These are phyloP conservation scores for Onchidella celtica DNA, from an alignment of 2,888 invertebrate species.

Conservation along the genomic window DNA sequence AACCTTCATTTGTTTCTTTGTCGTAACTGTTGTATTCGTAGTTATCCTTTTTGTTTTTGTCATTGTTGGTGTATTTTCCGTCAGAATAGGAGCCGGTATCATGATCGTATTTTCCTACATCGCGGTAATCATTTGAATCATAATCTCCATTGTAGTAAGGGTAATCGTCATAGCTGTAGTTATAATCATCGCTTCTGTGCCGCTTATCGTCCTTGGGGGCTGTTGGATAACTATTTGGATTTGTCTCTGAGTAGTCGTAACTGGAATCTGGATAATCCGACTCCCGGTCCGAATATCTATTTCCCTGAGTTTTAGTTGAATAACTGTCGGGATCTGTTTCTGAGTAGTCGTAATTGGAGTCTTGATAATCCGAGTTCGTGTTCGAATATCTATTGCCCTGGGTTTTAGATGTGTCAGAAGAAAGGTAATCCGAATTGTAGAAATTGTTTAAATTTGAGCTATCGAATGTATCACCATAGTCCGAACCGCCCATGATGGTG, in stretches of 20 bases:
- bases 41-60: neutral
- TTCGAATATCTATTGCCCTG: neutral
- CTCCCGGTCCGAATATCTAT: no score
- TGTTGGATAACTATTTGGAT: neutral
- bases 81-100: no score
- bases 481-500: slow-evolving; percentile 10
- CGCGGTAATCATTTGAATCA: no score
- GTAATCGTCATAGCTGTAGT: neutral
- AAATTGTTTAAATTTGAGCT: slow-evolving; percentile 19
- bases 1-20: neutral
- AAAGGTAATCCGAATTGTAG: slow-evolving; percentile 5
- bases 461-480: slow-evolving; percentile 40
- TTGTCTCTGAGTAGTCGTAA: neutral
- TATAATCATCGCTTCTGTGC: neutral
- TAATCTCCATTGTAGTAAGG: neutral
- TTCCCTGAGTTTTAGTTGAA: no score
- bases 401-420: neutral
- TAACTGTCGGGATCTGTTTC: neutral
- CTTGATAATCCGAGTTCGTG: neutral
- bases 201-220: no score
- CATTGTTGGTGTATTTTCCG: neutral
- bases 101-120: no score
- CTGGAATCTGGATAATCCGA: neutral
- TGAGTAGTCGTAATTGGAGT: neutral
- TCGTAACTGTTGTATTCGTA: slow-evolving; percentile 1